phyloP scores from a whole-genome alignment of 2,888 invertebrate species.

The Dastarcus helophoroides region DNA sequence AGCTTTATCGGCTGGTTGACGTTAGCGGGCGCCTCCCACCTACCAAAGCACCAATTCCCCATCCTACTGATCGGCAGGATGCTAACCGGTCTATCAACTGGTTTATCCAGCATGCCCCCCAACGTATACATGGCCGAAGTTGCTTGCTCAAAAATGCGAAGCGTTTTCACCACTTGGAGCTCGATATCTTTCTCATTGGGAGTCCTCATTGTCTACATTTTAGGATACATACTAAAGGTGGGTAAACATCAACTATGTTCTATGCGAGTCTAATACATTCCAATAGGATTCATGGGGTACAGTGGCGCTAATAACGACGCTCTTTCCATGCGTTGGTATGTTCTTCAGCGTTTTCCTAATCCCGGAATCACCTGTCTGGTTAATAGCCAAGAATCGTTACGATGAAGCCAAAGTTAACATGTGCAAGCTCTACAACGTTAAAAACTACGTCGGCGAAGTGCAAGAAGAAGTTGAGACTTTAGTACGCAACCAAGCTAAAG shows the following conservation, averaged over 20 bases:
- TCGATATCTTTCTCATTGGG: conserved; percentile 42
- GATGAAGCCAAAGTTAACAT: conserved; percentile 38
- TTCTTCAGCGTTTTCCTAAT: conserved; percentile 33
- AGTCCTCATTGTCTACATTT: conserved; percentile 41
- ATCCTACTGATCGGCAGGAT: conserved; percentile 38
- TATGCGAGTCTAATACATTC: too few species aligned
- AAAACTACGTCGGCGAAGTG: conserved; percentile 19
- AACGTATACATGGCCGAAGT: conserved; percentile 46
- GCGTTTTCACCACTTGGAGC: conserved; percentile 44
- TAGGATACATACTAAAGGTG: conserved; percentile 41
- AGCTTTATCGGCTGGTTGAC: conserved; percentile 43
- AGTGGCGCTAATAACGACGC: conserved; percentile 35
- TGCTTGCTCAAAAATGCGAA: conserved; percentile 36
- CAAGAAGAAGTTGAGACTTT: conserved; percentile 26
- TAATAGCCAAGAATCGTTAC: conserved; percentile 36
- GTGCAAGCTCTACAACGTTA: conserved; percentile 35
- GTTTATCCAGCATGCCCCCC: conserved; percentile 43
- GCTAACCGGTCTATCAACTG: conserved; percentile 40
- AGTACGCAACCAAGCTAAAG: conserved; percentile 19
- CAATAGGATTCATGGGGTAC: conserved; percentile 36
- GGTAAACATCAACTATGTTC: too few species aligned
- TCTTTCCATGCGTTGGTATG: conserved; percentile 36
- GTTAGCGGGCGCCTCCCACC: conserved; percentile 34
- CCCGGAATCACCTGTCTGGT: conserved; percentile 46
- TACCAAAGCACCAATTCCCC: conserved; percentile 24